Evolutionary conservation across 2,113 vertebrate genomes (phyloP).

Genomic region (Cryptoleucopteryx plumbea): DNA sequence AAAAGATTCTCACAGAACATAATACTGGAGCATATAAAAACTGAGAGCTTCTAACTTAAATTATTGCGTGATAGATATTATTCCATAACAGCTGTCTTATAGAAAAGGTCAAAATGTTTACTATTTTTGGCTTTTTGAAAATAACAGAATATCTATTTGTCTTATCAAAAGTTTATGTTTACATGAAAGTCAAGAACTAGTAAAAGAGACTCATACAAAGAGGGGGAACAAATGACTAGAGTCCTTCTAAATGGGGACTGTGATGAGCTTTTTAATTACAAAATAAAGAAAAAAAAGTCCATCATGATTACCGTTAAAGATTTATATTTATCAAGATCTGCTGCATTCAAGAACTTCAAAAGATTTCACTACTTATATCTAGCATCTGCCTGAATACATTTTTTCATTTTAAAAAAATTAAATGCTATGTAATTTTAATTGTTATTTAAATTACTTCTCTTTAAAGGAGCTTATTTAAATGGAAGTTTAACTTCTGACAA

Average conservation of each 20-base stretch:
- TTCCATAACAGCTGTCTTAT: background rate
- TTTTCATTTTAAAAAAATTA: background rate
- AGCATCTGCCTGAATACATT: background rate
- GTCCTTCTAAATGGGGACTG: constrained; percentile 39
- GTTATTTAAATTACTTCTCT: constrained; percentile 39
- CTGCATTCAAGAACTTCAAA: constrained; percentile 42
- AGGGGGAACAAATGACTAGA: background rate
- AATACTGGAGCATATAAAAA: background rate
- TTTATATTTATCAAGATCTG: constrained; percentile 42
- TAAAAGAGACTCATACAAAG: background rate
- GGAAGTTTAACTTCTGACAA: constrained; percentile 32
- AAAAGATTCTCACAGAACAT: background rate
- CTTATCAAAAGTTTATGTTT: constrained; percentile 45
- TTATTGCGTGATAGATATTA: background rate
- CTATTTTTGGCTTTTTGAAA: background rate
- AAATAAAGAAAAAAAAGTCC: constrained; percentile 27
- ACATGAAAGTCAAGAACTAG: constrained; percentile 47
- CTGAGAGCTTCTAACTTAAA: background rate
- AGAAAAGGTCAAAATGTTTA: background rate
- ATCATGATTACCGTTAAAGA: background rate
- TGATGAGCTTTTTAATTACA: constrained; percentile 50
- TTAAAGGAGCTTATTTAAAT: constrained; percentile 21
- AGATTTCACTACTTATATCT: background rate
- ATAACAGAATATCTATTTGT: background rate
- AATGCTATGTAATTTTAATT: constrained; percentile 18